Evolutionary conservation across 2,113 vertebrate genomes (phyloP), one percentile per base, ranked within the genome.

Genomic region (Lycocorax pyrrhopterus): DNA sequence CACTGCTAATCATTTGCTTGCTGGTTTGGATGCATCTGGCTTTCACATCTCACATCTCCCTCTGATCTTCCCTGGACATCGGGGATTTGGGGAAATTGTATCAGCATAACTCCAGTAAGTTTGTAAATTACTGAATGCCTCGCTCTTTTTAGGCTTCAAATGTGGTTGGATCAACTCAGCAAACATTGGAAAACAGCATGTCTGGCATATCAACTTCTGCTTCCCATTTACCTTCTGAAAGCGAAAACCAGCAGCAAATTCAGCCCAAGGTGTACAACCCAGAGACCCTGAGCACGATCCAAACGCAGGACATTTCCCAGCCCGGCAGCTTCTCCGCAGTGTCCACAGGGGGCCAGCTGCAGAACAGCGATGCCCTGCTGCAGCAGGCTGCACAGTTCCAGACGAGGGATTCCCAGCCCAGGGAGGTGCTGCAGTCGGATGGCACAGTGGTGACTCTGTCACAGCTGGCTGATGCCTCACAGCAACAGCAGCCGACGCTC

Each of bases 271-370:
- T 98, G 85, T 99, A 98, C 95, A 97, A 96, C 68, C 87, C 98
- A 69, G 99, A 99, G 93, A 84, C 97, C 17, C 97, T 99, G 87
- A 98, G 97, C 89, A 98, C 98, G 20, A 99, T 99, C 92, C 99
- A 99, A 60, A 98, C 99, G 4, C 99, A 99, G 95, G 99, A 99
- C 93, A 98, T 99, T 46, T 97, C 98, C 63, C 97, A 98, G 52
- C 86, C 98, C 26, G 97, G 96, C 69, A 96, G 98, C 39, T 99
- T 99, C 90, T 96, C 98, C 10, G 64, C 97, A 17, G 98, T 98
- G 69, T 97, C 99, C 66, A 92, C 97, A 4, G 71, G 97, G 1
- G 97, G 82, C 89, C 98, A 98, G 95, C 96, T 98, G 80, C 96
- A 98, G 81, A 97, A 41, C 89, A 98, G 97, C 11, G 99, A 99